Evolutionary conservation across 1,140 invertebrate genomes (phyloP), one percentile per base, ranked within the genome.

Genomic region (Spodoptera frugiperda): DNA sequence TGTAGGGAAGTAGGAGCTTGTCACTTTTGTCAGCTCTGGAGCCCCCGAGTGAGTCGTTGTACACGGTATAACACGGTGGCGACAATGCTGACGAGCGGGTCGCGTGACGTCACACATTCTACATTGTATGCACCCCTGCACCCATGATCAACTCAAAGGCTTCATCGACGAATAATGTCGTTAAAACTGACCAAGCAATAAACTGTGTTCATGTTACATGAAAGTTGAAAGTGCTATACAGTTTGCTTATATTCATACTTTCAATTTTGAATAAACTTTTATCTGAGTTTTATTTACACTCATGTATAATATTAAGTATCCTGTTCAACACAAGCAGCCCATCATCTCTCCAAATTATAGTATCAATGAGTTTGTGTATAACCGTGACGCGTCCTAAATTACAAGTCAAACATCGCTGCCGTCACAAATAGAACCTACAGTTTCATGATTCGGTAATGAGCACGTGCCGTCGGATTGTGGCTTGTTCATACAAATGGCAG

Each of bases 81-180:
- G 74, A 61, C 70, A 77, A 57, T 67, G 83, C 82, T 93, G 91
- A 93, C 87, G 91, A 91, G 83, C 88, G 85, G 33, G 76, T 93
- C 82, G 91, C 91, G 91, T 91, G 89, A 87, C 87, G 83, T 87
- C 88, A 86, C 73, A 78, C 70, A 83, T 81, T 63, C 54, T 61
- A 76, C 72, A 73, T 55, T 71, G 63, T 72, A 61, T 54, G 49
- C 61, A 59, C 39, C 63, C 57, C 39, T 1, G 71, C 53, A 44
- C 14, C 70, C 48, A 39, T 39, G 39, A 65, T 72, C 19, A 57
- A 19, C 57, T 53, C 54, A n/a, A 74, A 74, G 57, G 14, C 57
- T 74, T 63, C 65, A 33, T 68, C 48, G n/a, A 74, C 19, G 39
- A 73, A 73, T 73, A 59, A 73, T 33, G 53, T 73, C 25, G 49